phyloP scores from a whole-genome alignment of 2,888 invertebrate species.

The Hydroisotoma schaefferi region DNA sequence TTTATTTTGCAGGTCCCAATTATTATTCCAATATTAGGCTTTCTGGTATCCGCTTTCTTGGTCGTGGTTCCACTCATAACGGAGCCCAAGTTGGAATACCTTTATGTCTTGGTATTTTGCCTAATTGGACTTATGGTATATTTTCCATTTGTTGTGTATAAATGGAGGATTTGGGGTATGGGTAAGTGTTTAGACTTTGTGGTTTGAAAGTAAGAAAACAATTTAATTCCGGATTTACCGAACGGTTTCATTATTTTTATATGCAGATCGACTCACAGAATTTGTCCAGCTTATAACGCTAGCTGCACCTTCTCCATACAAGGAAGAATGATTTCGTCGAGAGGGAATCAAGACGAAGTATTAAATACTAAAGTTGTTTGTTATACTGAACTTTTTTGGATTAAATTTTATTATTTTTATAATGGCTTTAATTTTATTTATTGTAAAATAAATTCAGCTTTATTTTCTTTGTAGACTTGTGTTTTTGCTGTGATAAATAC shows the following conservation, averaged over 20 bases:
- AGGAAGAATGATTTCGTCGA: conserved; percentile 33
- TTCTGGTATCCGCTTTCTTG: conserved; percentile 53
- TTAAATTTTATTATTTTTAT: too few species aligned
- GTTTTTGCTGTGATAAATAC: too few species aligned
- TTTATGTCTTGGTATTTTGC: conserved; percentile 54
- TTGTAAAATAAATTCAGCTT: too few species aligned
- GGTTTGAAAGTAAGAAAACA: neutral
- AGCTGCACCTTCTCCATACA: conserved; percentile 39
- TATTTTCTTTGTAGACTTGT: too few species aligned
- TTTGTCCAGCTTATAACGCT: conserved; percentile 29
- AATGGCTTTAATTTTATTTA: too few species aligned
- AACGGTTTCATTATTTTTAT: neutral
- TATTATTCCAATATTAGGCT: conserved; percentile 53
- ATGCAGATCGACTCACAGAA: conserved; percentile 30
- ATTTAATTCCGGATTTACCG: neutral
- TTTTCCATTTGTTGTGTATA: conserved; percentile 54
- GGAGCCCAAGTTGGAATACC: conserved; percentile 54
- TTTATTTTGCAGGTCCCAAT: conserved; percentile 52
- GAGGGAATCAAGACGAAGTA: too few species aligned
- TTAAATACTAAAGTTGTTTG: too few species aligned
- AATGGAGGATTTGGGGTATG: conserved; percentile 50
- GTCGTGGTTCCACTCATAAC: conserved; percentile 54
- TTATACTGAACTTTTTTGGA: too few species aligned
- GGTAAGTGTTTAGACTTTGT: conserved; percentile 39
- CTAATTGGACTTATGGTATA: conserved; percentile 54